Conservation (phyloP, 64 coral and sea anemone species). For the Porites australiensis region DNA sequence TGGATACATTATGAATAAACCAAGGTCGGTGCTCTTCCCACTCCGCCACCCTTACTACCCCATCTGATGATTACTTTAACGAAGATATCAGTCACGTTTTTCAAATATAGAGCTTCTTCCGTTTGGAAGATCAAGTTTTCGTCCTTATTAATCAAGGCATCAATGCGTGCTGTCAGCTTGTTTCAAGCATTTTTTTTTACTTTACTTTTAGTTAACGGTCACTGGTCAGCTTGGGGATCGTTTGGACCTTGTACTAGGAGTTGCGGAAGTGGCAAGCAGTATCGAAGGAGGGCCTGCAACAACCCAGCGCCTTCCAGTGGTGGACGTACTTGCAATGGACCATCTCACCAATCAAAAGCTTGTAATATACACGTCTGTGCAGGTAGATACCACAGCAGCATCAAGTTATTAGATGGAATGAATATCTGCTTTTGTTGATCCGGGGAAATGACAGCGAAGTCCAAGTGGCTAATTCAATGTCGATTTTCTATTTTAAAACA, state of each 20-base stretch:
- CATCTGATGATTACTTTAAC: no score
- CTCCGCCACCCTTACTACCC: no score
- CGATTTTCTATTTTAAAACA: no score
- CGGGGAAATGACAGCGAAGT: no score
- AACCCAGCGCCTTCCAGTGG: conserved; percentile 52
- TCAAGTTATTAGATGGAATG: no score
- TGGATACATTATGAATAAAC: no score
- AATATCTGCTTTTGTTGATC: no score
- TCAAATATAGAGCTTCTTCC: no score
- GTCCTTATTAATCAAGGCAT: not conserved
- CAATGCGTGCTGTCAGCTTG: not conserved
- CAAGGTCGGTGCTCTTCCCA: no score
- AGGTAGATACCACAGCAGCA: not conserved
- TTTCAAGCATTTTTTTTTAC: not conserved
- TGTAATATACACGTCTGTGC: conserved; percentile 45
- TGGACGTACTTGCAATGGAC: conserved; percentile 35
- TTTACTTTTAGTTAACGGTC: conserved; percentile 13
- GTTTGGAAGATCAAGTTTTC: not conserved
- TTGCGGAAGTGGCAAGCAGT: conserved; percentile 39
- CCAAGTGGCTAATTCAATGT: no score
- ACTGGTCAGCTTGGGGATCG: conserved; percentile 15
- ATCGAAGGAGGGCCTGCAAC: not conserved
- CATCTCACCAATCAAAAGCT: conserved; percentile 5
- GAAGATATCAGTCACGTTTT: no score
- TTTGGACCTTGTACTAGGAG: conserved; percentile 32